Evolutionary conservation across 2,797 vertebrate genomes (phyloP).

Genomic region (Odontamblyopus rebecca): DNA sequence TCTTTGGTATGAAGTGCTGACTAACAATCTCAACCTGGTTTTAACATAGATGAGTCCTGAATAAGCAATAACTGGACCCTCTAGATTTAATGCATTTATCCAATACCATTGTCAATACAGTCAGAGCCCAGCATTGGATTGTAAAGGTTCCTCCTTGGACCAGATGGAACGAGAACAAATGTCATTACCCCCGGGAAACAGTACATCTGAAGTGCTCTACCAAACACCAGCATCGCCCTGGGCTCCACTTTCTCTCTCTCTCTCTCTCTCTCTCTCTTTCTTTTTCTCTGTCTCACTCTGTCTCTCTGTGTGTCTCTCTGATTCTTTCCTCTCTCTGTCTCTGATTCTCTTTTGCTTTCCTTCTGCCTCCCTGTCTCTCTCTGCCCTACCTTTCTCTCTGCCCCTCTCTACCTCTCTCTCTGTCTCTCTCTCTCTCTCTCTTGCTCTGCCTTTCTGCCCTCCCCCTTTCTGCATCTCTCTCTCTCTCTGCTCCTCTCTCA

Average conservation of each 20-base stretch:
- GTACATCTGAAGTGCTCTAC: constrained; percentile 1
- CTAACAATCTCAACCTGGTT: background rate
- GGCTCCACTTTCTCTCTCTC: background rate
- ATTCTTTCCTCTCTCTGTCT: background rate
- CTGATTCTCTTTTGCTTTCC: background rate
- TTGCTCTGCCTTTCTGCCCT: too few relatives aligned
- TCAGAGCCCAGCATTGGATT: background rate
- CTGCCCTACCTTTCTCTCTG: too few relatives aligned
- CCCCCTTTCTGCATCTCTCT: too few relatives aligned
- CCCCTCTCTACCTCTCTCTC: background rate
- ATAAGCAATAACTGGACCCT: constrained; percentile 1
- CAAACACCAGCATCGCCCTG: constrained; percentile 1
- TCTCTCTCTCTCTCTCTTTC: background rate
- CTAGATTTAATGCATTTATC: background rate
- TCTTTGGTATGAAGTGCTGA: background rate
- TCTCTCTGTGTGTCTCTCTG: background rate
- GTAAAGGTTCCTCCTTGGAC: background rate
- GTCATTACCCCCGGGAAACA: background rate
- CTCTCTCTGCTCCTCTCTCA: too few relatives aligned
- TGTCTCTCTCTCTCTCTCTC: too few relatives aligned
- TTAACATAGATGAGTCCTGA: background rate
- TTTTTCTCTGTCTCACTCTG: background rate
- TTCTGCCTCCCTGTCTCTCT: too few relatives aligned
- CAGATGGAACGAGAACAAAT: constrained; percentile 5
- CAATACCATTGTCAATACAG: background rate